These are phyloP conservation scores for Orestias chungarensis DNA, from an alignment of 2,797 vertebrate genomes.

Conservation along the genomic window DNA sequence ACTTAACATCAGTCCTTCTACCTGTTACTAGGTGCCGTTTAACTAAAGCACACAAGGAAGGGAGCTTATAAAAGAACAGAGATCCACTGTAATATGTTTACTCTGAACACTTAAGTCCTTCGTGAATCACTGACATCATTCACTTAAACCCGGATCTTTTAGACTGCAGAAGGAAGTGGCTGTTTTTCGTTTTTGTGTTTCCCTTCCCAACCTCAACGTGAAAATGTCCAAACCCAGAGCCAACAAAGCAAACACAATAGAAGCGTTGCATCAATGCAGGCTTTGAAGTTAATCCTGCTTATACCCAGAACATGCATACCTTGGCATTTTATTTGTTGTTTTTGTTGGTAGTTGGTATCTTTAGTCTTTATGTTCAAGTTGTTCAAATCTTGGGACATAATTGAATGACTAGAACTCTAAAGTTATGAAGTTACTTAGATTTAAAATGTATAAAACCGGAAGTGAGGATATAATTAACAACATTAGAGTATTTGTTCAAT, in stretches of 20 bases:
- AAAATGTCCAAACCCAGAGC: neutral
- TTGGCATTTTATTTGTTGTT: too few species aligned
- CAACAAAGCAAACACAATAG: neutral
- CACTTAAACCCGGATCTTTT: constrained; percentile 4
- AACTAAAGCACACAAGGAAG: neutral
- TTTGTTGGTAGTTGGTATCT: neutral
- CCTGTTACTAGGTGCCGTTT: neutral
- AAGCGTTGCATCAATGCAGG: too few species aligned
- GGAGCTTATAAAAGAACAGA: constrained; percentile 11
- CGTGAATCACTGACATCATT: neutral
- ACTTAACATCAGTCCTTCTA: neutral
- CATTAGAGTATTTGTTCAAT: neutral
- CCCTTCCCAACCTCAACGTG: neutral
- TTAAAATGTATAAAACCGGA: neutral
- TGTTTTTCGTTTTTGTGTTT: neutral
- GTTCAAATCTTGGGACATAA: too few species aligned
- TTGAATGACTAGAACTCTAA: neutral
- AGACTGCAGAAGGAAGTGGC: neutral
- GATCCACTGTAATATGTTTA: constrained; percentile 24
- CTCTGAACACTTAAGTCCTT: neutral
- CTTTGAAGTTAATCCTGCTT: neutral
- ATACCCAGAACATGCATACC: neutral
- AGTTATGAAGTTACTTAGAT: neutral
- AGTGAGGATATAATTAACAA: neutral
- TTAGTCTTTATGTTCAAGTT: neutral